Evolutionary conservation across 1,140 invertebrate genomes (phyloP).

Genomic region (Stratiolaelaps scimitus): DNA sequence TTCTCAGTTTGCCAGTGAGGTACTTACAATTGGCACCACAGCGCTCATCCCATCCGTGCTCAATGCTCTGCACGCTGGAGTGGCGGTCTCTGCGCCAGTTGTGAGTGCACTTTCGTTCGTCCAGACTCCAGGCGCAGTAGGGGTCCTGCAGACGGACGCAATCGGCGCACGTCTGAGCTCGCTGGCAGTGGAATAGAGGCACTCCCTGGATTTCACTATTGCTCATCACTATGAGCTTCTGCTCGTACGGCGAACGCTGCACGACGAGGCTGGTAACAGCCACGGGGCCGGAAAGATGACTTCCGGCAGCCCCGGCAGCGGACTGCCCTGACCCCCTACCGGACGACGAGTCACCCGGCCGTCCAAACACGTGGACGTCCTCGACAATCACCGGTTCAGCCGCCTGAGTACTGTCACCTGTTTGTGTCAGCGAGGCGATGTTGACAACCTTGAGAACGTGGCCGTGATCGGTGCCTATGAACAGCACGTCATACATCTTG

Average conservation of each 20-base stretch:
- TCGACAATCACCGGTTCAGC: constrained; percentile 10
- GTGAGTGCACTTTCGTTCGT: constrained; percentile 42
- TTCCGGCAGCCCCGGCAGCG: too few relatives aligned
- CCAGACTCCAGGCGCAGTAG: constrained; percentile 88
- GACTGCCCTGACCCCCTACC: background rate
- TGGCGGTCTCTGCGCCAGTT: constrained; percentile 12
- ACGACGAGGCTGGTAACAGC: constrained; percentile 62
- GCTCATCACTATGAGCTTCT: constrained; percentile 75
- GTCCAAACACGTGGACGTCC: constrained; percentile 13
- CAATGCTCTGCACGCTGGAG: constrained; percentile 17
- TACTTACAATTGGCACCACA: constrained; percentile 10
- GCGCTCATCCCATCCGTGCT: background rate
- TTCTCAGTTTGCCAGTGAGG: too few relatives aligned
- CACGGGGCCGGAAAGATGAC: constrained; percentile 52
- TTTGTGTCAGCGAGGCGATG: constrained; percentile 43
- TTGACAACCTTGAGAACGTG: constrained; percentile 83
- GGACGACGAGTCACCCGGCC: too few relatives aligned
- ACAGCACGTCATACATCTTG: constrained; percentile 64
- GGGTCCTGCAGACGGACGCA: constrained; percentile 90
- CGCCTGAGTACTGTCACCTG: too few relatives aligned
- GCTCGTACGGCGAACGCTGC: constrained; percentile 47
- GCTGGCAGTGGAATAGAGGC: constrained; percentile 65
- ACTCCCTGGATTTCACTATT: constrained; percentile 71
- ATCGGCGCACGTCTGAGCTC: constrained; percentile 54
- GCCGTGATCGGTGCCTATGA: constrained; percentile 60